Evolutionary conservation across 2,888 invertebrate species (phyloP).

Genomic region (Chaitophorus viminalis): DNA sequence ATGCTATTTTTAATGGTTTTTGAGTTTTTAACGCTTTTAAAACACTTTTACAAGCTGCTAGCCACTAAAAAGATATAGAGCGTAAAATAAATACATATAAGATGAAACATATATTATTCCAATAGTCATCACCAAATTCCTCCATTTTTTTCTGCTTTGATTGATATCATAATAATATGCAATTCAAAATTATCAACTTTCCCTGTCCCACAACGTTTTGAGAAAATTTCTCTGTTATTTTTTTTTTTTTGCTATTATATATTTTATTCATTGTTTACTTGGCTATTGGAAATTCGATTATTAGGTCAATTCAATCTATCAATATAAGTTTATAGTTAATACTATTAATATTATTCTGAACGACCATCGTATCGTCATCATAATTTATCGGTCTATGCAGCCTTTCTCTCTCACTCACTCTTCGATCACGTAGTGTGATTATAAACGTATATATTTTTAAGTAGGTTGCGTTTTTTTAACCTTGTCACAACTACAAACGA

Average conservation of each 20-base stretch:
- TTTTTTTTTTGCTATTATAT: neutral
- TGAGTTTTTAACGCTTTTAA: too few species aligned
- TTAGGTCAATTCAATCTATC: conserved; percentile 29
- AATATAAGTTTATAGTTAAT: neutral
- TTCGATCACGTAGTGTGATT: neutral
- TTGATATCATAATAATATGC: neutral
- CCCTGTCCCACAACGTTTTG: neutral
- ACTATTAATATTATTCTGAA: conserved; percentile 31
- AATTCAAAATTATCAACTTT: conserved; percentile 12
- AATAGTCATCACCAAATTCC: too few species aligned
- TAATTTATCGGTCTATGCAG: conserved; percentile 42
- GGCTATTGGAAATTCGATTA: conserved; percentile 29
- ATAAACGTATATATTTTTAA: conserved; percentile 3
- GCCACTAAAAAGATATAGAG: too few species aligned
- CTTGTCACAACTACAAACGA: conserved; percentile 29
- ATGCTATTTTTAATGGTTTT: too few species aligned
- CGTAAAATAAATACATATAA: too few species aligned
- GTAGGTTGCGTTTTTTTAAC: conserved; percentile 49
- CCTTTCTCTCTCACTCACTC: conserved; percentile 6
- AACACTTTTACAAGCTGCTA: too few species aligned
- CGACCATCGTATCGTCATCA: neutral
- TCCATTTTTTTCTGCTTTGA: neutral
- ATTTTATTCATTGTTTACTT: neutral
- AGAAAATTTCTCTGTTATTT: neutral
- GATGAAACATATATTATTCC: too few species aligned